Evolutionary conservation across 2,113 vertebrate species (phyloP), one percentile per base, ranked within the genome.

Genomic region (Danio rerio): DNA sequence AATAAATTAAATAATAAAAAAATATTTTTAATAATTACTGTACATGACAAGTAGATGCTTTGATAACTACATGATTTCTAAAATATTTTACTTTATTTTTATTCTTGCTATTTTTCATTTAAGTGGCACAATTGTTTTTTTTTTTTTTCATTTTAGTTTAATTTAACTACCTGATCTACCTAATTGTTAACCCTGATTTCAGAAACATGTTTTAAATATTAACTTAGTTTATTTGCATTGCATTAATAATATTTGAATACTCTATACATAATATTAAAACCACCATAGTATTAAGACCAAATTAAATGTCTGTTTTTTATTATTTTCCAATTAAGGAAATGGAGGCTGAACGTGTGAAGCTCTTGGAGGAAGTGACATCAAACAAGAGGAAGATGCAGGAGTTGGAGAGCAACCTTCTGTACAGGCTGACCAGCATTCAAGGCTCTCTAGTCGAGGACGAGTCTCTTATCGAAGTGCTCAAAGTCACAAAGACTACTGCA

Each of bases 301-400:
- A 31, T 31, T n/a, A n/a, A n/a, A n/a, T n/a, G n/a, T n/a, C n/a
- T n/a, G n/a, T n/a, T n/a, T n/a, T n/a, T n/a, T n/a, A 12, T 62
- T 49, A 47, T 45, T 68, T 49, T 77, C 12, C 47, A 76, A 78
- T 15, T 42, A 77, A 96, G 95, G 95, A 96, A 88, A 83, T 96
- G 84, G 95, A 96, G 84, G 92, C 93, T 1, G 94, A 96, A 89
- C 92, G 94, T 74, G 93, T 95, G 20, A 93, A 92, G 84, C 88
- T 96, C 66, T 87, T 95, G 89, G 92, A 95, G 91, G 93, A 96
- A 88, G 95, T 96, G 74, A 95, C 93, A 1, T 92, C 88, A 66
- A 96, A 96, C 90, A 95, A 93, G 85, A 93, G 93, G 88, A 95
- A 92, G 89, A 96, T 95, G 94, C 92, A 96, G 90, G 95, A 96